Conservation (phyloP, 23 tunicate genomes). For the Corella eumyota region DNA sequence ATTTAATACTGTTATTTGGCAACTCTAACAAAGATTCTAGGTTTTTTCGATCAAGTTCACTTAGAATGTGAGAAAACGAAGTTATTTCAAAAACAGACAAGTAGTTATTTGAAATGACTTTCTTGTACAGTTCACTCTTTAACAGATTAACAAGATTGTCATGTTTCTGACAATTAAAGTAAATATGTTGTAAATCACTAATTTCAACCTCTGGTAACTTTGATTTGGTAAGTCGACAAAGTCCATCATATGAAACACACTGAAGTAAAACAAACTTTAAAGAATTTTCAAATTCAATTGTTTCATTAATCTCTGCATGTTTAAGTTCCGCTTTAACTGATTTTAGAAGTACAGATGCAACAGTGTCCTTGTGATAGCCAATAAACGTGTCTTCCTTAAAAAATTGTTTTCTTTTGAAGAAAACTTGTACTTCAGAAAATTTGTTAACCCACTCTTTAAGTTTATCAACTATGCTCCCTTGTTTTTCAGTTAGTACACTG, state of each 20-base stretch:
- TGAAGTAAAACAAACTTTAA: slow-evolving; percentile 7
- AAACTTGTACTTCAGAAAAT: slow-evolving; percentile 5
- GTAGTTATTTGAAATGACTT: not conserved
- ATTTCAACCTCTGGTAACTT: slow-evolving; percentile 1
- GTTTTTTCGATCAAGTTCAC: slow-evolving; percentile 36
- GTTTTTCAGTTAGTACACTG: slow-evolving; percentile 34
- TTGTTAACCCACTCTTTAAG: slow-evolving; percentile 43
- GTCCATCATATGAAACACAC: slow-evolving; percentile 35
- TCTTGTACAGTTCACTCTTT: not conserved
- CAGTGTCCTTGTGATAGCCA: slow-evolving; percentile 59
- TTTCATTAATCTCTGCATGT: too few species aligned
- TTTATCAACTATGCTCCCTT: slow-evolving; percentile 5
- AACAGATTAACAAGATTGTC: slow-evolving; percentile 20
- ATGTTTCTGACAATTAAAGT: slow-evolving; percentile 27
- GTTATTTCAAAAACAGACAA: slow-evolving; percentile 28
- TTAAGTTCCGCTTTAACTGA: too few species aligned
- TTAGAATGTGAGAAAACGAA: slow-evolving; percentile 44
- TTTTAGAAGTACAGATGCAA: slow-evolving; percentile 40
- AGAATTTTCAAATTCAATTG: not conserved
- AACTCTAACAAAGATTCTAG: slow-evolving; percentile 16
- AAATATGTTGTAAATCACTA: slow-evolving; percentile 4
- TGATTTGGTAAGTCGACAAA: slow-evolving; percentile 30
- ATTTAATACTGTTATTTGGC: slow-evolving; percentile 19
- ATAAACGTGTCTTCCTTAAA: slow-evolving; percentile 29
- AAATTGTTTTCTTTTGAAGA: slow-evolving; percentile 2